Evolutionary conservation across 2,888 invertebrate genomes (phyloP).

Genomic region (Hyalella azteca): DNA sequence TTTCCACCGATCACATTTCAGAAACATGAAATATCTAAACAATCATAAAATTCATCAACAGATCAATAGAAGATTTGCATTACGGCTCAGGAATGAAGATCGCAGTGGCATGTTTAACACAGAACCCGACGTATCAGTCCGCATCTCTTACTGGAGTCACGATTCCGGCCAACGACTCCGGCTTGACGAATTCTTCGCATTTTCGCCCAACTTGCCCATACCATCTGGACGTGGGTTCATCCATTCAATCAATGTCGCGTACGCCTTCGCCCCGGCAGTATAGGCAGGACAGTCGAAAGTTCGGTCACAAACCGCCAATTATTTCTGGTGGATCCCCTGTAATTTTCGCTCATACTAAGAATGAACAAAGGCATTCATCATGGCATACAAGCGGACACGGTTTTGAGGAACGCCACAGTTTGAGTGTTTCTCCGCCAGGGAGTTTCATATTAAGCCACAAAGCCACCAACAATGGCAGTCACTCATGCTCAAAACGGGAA

Average conservation of each 20-base stretch:
- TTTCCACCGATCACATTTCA: too few relatives aligned
- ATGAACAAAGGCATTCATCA: conserved; percentile 6
- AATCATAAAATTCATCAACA: not conserved
- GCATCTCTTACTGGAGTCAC: not conserved
- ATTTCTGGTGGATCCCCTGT: not conserved
- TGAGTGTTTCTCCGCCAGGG: not conserved
- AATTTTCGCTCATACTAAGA: not conserved
- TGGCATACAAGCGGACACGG: not conserved
- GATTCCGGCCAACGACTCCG: not conserved
- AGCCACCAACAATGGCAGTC: not conserved
- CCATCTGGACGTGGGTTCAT: not conserved
- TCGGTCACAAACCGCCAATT: not conserved
- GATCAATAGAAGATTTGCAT: not conserved
- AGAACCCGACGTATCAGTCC: conserved; percentile 4
- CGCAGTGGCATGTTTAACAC: not conserved
- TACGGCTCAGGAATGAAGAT: not conserved
- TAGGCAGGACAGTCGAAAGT: not conserved
- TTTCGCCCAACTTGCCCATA: not conserved
- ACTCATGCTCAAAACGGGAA: too few relatives aligned
- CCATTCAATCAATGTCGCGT: not conserved
- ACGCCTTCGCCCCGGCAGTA: not conserved
- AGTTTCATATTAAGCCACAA: not conserved
- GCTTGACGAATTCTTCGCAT: not conserved
- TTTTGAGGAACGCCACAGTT: not conserved
- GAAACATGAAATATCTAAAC: too few relatives aligned